Evolutionary conservation across 1,140 invertebrate genomes (phyloP).

Genomic region (Cotesia vestalis): DNA sequence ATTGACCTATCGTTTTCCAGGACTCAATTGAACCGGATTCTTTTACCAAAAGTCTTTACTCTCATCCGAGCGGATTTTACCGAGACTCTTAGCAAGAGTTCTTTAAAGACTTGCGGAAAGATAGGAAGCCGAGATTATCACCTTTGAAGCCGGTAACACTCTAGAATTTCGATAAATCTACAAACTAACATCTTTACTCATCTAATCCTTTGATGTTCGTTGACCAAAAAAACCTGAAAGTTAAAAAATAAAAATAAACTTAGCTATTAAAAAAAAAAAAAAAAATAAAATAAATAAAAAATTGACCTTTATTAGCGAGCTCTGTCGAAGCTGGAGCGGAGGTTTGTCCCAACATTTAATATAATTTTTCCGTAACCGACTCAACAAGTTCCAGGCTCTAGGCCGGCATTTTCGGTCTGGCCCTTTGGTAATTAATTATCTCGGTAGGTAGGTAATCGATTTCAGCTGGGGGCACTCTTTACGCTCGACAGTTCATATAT

Average conservation of each 20-base stretch:
- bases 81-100: too few species aligned
- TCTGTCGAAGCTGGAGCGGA: constrained; percentile 26
- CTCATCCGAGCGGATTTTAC: not conserved
- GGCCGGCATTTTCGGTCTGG: constrained; percentile 8
- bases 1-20: not conserved
- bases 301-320: too few species aligned
- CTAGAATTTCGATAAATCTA: constrained; percentile 12
- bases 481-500: too few species aligned
- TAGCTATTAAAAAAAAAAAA: constrained; percentile 34
- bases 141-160: constrained; percentile 18
- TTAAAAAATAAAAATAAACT: constrained; percentile 44
- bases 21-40: constrained; percentile 6
- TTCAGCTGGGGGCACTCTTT: too few species aligned
- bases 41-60: constrained; percentile 17
- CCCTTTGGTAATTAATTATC: constrained; percentile 19
- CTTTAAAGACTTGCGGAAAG: not conserved
- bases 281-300: constrained; percentile 30
- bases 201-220: constrained; percentile 15
- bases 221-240: constrained; percentile 11
- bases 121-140: constrained; percentile 24
- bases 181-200: constrained; percentile 23
- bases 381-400: too few species aligned
- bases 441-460: too few species aligned
- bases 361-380: too few species aligned
- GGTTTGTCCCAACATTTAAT: not conserved